Conservation (phyloP, 2,797 vertebrate species). For the Sebastes glaucus region DNA sequence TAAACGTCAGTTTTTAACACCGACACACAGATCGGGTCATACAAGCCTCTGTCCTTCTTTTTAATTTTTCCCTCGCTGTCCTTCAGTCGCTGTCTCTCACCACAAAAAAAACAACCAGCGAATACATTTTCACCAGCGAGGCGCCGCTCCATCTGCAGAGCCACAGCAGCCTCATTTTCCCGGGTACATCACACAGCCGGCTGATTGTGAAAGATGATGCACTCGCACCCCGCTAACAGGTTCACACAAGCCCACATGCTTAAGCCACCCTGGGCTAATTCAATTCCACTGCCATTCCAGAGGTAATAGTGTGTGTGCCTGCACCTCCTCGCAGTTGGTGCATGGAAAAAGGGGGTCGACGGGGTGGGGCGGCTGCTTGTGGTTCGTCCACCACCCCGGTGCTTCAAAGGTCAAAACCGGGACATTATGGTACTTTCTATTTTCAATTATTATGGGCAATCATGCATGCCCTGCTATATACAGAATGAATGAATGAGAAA, state of each 20-base stretch:
- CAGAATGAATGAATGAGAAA: background rate
- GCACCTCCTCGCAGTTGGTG: conserved; percentile 34
- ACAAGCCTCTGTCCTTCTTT: background rate
- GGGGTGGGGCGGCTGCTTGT: conserved; percentile 1
- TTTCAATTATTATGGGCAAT: background rate
- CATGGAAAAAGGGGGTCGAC: conserved; percentile 25
- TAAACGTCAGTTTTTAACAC: background rate
- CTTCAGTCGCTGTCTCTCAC: conserved; percentile 10
- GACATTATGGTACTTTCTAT: background rate
- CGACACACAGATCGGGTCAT: background rate
- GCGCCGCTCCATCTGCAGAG: conserved; percentile 67
- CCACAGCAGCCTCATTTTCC: conserved; percentile 61
- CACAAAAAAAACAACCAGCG: background rate
- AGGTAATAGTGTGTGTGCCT: conserved; percentile 62
- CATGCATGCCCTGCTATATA: background rate
- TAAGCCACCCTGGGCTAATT: conserved; percentile 76
- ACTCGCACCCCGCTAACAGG: conserved; percentile 72
- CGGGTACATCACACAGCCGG: conserved; percentile 64
- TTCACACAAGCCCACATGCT: conserved; percentile 77
- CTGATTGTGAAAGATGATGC: conserved; percentile 77
- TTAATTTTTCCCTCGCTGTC: background rate
- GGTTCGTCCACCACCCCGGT: background rate
- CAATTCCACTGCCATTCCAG: conserved; percentile 63
- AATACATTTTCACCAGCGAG: conserved; percentile 62
- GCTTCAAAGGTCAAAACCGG: conserved; percentile 11